Evolutionary conservation across 1,140 invertebrate genomes (phyloP).

Genomic region (fruit fly (Drosophila melanogaster)): Release_6_plus_ISO1_MT NT_033779.5:1476001-1476500

Average conservation of each 20-base stretch:
- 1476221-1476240: slow-evolving; percentile 48
- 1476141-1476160: slow-evolving; percentile 2
- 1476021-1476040: no score
- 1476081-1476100: not conserved
- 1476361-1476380: slow-evolving; percentile 55
- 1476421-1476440: slow-evolving; percentile 72
- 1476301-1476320: slow-evolving; percentile 52
- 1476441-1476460: slow-evolving; percentile 41
- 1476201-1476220: slow-evolving; percentile 29
- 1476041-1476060: no score
- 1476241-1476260: slow-evolving; percentile 58
- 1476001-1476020: no score
- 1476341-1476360: slow-evolving; percentile 32
- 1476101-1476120: slow-evolving; percentile 12
- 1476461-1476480: slow-evolving; percentile 61
- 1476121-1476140: slow-evolving; percentile 3
- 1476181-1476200: slow-evolving; percentile 26
- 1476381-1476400: slow-evolving; percentile 54
- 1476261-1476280: slow-evolving; percentile 76
- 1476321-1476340: slow-evolving; percentile 68
- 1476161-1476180: slow-evolving; percentile 36
- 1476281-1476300: slow-evolving; percentile 76
- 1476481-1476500: slow-evolving; percentile 61
- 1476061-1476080: no score
- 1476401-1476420: slow-evolving; percentile 59